Conservation (phyloP, 2,888 invertebrate species). For the Formica aserva region DNA sequence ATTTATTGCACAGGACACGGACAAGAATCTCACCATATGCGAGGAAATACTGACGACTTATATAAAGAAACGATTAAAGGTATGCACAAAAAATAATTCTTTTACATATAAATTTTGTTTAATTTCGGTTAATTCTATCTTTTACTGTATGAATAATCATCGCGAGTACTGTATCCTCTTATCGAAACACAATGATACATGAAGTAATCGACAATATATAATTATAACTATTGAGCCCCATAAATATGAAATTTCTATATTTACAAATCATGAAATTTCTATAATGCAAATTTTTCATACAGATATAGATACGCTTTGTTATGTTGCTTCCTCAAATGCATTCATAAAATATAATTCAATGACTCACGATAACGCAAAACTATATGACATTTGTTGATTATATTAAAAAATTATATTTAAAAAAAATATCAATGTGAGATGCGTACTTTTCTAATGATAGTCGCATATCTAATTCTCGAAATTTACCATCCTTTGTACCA, state of each 20-base stretch:
- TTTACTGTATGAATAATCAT: neutral
- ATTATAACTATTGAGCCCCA: neutral
- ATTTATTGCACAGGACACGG: constrained; percentile 76
- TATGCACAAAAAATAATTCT: constrained; percentile 61
- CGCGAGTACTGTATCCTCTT: neutral
- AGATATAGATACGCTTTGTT: neutral
- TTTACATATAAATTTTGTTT: constrained; percentile 29
- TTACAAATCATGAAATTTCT: neutral
- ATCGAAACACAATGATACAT: neutral
- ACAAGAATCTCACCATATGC: constrained; percentile 79
- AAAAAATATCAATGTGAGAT: neutral
- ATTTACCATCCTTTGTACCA: constrained; percentile 76
- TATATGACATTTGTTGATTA: neutral
- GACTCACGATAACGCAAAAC: constrained; percentile 10
- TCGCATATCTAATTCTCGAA: constrained; percentile 25
- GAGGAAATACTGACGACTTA: constrained; percentile 79
- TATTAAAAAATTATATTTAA: neutral
- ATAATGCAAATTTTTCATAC: neutral
- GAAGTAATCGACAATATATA: neutral
- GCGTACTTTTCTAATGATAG: neutral
- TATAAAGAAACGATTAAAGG: constrained; percentile 76
- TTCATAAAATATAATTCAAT: constrained; percentile 12
- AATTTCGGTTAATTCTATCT: neutral
- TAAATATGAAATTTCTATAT: neutral
- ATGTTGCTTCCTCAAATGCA: neutral